These are phyloP conservation scores for Glandiceps talaboti DNA, from an alignment of 53 echinoderm and acorn worm species.

Conservation along the genomic window DNA sequence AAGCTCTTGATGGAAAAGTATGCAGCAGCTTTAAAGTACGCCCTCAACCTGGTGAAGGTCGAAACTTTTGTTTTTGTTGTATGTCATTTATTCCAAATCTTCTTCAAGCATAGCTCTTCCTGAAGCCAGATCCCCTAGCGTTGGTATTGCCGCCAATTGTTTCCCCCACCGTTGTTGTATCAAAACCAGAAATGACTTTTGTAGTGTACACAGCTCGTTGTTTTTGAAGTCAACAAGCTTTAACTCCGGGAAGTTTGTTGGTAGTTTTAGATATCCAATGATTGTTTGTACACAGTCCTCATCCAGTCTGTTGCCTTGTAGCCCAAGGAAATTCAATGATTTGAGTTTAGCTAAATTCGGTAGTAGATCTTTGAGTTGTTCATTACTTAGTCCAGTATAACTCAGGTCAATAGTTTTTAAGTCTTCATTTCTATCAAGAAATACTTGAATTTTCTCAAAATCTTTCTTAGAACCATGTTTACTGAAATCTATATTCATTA, in stretches of 20 bases:
- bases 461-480: not conserved
- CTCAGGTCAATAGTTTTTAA: not conserved
- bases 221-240: not conserved
- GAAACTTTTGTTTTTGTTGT: no score
- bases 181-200: not conserved
- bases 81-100: not conserved
- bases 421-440: not conserved
- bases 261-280: no score
- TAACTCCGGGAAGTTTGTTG: not conserved
- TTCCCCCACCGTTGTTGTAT: not conserved
- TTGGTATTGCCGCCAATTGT: not conserved
- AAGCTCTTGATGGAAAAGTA: no score
- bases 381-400: not conserved
- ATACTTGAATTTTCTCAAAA: not conserved
- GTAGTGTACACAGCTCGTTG: not conserved
- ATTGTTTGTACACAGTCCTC: not conserved
- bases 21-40: no score
- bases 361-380: not conserved
- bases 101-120: not conserved
- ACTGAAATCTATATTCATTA: not conserved
- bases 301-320: not conserved
- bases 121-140: not conserved
- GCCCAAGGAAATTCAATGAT: not conserved
- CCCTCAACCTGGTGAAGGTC: no score
- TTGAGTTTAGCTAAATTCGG: not conserved